A percentile compares a stretch with the other conserved stretches of the same genome.
phyloP scores from a whole-genome alignment of 2,113 vertebrate species.

The Leptobrachium ailaonicum region DNA sequence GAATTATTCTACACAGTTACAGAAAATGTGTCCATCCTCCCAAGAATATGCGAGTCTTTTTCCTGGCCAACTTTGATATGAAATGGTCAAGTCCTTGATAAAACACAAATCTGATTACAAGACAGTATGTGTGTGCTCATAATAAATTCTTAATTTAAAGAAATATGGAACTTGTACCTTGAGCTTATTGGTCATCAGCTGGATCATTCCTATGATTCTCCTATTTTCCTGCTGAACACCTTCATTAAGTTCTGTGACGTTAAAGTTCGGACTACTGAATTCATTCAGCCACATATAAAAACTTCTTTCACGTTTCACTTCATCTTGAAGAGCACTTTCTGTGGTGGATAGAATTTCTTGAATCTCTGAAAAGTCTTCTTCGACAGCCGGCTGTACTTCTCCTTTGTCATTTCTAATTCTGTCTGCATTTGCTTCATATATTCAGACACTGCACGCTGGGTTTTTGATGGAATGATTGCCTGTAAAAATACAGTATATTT shows the following conservation, averaged over 20 bases:
- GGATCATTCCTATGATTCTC: conserved; percentile 56
- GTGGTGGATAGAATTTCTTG: conserved; percentile 57
- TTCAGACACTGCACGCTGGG: not conserved
- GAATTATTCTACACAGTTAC: no score
- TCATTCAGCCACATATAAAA: conserved; percentile 58
- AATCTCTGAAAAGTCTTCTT: conserved; percentile 61
- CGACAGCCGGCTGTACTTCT: conserved; percentile 56
- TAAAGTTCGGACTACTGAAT: conserved; percentile 54
- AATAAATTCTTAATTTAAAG: no score
- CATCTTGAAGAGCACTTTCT: conserved; percentile 59
- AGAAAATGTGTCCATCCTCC: no score
- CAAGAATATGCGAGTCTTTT: no score
- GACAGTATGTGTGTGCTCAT: no score
- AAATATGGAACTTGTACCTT: conserved; percentile 54
- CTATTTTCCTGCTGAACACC: conserved; percentile 62
- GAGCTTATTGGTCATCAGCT: conserved; percentile 60
- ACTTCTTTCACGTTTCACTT: conserved; percentile 56
- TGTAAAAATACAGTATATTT: not conserved
- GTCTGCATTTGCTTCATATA: conserved; percentile 54
- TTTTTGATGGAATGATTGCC: conserved; percentile 12
- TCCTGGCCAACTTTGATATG: no score
- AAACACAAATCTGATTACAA: no score
- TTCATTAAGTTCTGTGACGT: conserved; percentile 59
- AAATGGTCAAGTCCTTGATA: no score
- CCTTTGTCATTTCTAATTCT: conserved; percentile 53